phyloP scores from a whole-genome alignment of 1,140 invertebrate species.

The Euglossa dilemma region DNA sequence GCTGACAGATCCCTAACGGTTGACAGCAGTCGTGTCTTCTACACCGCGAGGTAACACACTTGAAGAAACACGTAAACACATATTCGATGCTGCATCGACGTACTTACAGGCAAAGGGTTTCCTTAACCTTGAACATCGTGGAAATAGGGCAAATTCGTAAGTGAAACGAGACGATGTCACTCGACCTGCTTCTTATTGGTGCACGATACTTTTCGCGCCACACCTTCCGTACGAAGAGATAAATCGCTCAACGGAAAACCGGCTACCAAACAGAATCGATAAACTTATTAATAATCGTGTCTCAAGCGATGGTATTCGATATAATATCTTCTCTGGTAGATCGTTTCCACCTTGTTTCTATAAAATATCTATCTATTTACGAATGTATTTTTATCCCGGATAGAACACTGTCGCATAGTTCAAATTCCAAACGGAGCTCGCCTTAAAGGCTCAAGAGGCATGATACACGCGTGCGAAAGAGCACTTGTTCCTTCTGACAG shows the following conservation, averaged over 20 bases:
- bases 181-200: background rate
- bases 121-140: constrained; percentile 35
- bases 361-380: too few species aligned
- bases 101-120: constrained; percentile 36
- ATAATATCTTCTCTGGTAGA: background rate
- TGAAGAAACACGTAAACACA: background rate
- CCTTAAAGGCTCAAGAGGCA: background rate
- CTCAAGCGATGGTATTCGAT: too few species aligned
- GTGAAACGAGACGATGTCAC: too few species aligned
- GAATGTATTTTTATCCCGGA: background rate
- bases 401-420: constrained; percentile 2
- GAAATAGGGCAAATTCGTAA: constrained; percentile 3
- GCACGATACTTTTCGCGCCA: constrained; percentile 35
- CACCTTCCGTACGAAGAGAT: constrained; percentile 3
- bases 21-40: background rate
- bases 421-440: background rate
- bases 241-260: background rate
- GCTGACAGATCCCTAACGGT: background rate
- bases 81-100: background rate
- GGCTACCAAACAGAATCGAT: background rate
- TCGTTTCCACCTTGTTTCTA: background rate
- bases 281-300: background rate
- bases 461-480: background rate
- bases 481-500: background rate
- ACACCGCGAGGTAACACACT: too few species aligned